These are phyloP conservation scores for Struthidea cinerea DNA, from an alignment of 2,113 vertebrate species.

Conservation along the genomic window DNA sequence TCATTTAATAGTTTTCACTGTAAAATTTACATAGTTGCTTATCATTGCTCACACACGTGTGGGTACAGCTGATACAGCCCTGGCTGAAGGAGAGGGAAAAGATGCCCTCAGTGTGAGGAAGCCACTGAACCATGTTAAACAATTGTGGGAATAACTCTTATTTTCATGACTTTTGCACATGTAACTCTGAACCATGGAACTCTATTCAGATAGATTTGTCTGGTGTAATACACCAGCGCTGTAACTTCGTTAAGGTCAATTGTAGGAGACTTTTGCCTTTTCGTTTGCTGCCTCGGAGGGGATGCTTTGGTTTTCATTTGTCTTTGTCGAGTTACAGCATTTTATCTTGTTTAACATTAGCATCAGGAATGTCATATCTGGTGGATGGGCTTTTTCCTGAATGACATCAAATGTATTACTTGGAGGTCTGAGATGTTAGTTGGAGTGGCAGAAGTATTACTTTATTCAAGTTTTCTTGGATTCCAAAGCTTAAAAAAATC, in stretches of 20 bases:
- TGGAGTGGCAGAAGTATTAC: not conserved
- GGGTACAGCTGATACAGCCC: not conserved
- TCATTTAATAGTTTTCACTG: not conserved
- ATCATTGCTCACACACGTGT: not conserved
- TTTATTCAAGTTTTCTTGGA: not conserved
- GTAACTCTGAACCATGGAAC: slow-evolving; percentile 5
- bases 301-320: not conserved
- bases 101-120: not conserved
- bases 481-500: not conserved
- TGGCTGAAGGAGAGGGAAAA: not conserved
- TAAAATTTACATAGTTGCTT: not conserved
- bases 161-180: slow-evolving; percentile 10
- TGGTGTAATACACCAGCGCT: not conserved
- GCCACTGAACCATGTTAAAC: not conserved
- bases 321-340: not conserved
- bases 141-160: not conserved
- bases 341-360: not conserved
- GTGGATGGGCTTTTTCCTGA: not conserved
- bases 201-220: not conserved
- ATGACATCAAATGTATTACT: not conserved
- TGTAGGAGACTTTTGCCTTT: not conserved
- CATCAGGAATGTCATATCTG: not conserved
- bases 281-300: not conserved
- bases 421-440: not conserved
- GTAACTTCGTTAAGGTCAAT: not conserved